Conservation (phyloP, 2,797 vertebrate genomes). For the Atherinosoma microstoma region DNA sequence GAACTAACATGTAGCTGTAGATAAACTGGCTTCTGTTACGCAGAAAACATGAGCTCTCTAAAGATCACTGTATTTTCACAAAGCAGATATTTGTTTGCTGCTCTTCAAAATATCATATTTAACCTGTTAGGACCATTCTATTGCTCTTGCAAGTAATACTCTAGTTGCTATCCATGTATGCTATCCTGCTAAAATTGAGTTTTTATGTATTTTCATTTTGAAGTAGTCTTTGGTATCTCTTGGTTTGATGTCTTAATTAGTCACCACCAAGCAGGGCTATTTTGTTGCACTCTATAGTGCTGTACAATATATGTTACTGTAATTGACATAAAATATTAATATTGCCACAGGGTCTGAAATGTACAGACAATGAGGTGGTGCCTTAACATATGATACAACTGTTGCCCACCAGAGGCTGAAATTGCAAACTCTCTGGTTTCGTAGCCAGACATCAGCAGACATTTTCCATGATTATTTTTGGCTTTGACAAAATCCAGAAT, state of each 20-base stretch:
- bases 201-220: not conserved
- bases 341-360: not conserved
- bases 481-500: not conserved
- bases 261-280: not conserved
- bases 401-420: not conserved
- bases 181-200: not conserved
- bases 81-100: not conserved
- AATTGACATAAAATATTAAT: not conserved
- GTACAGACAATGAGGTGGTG: not conserved
- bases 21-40: not conserved
- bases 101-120: too few relatives aligned
- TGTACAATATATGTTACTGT: not conserved
- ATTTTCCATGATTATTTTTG: not conserved
- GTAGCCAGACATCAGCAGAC: too few relatives aligned
- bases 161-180: not conserved
- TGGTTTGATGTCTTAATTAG: not conserved
- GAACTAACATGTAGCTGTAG: not conserved
- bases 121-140: not conserved
- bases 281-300: not conserved
- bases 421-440: not conserved
- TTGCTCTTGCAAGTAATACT: not conserved
- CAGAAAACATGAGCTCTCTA: not conserved
- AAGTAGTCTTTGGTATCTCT: not conserved
- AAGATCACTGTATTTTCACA: not conserved
- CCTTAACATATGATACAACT: not conserved